These are phyloP conservation scores for Crocuta crocuta DNA, from an alignment of 2,113 vertebrate genomes.

Conservation along the genomic window DNA sequence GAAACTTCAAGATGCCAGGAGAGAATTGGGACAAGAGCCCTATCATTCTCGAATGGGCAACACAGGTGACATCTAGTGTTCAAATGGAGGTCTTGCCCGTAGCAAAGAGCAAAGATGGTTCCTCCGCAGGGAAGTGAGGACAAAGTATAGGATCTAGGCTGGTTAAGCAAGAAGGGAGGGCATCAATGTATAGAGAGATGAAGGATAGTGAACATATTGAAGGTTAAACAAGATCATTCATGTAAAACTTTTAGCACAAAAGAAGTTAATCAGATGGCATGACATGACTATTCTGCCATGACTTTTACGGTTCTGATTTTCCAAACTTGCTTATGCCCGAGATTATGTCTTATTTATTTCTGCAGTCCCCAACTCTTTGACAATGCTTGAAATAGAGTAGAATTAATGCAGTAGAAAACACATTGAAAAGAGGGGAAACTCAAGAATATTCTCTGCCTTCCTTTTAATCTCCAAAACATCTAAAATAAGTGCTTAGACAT, in stretches of 20 bases:
- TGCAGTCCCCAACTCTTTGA: background rate
- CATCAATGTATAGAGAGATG: no score
- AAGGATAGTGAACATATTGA: background rate
- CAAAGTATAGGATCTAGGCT: background rate
- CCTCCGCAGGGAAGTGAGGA: background rate
- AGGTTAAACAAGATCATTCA: slow-evolving; percentile 12
- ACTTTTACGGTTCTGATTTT: slow-evolving; percentile 33
- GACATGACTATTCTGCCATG: background rate
- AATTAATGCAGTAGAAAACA: background rate
- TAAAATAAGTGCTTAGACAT: background rate
- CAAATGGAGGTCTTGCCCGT: background rate
- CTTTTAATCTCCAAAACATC: background rate
- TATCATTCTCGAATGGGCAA: background rate
- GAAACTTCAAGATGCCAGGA: background rate
- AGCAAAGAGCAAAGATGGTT: background rate
- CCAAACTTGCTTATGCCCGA: background rate
- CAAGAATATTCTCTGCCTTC: slow-evolving; percentile 2
- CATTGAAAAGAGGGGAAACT: background rate
- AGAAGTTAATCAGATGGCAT: background rate
- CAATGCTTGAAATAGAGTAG: background rate
- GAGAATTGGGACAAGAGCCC: background rate
- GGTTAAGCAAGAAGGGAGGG: background rate
- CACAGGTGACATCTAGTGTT: slow-evolving; percentile 48
- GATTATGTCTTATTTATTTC: background rate
- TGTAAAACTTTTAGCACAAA: slow-evolving; percentile 27